Evolutionary conservation across 2,888 invertebrate genomes (phyloP), one percentile per base, ranked within the genome.

Genomic region (Caenorhabditis sulstoni): DNA sequence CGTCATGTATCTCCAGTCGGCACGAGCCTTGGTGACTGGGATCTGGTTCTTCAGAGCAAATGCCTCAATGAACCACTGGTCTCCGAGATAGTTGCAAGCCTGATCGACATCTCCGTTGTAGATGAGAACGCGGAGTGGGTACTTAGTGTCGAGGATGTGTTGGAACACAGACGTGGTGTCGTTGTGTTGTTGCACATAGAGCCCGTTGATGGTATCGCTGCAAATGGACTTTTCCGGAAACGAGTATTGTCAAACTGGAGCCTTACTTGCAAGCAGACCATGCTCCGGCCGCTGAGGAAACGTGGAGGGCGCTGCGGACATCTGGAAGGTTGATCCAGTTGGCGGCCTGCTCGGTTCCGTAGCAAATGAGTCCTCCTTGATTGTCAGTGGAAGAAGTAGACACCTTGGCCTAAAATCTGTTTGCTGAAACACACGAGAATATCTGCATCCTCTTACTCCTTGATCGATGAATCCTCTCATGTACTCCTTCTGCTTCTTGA

Each of bases 21-120:
- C 65, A 49, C 83, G 66, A 2, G 49, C 20, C 53, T 81, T 81
- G 14, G 79, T 52, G 7, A 81, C 79, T n/a, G 76, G 45, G 12
- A 86, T 49, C 12, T 67, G 35, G 45, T 85, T 79, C 35, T 74
- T 74, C n/a, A 22, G 20, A 23, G 85, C 83, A 4, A 84, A 66
- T 1, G 68, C 81, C 50, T 87, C 87, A 50, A 87, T 82, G 61
- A 87, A 86, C 87, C 87, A 87, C 66, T 87, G 86, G 37, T 87
- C 87, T 50, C 87, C 86, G 39, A 87, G 68, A 68, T 82, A 86
- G 68, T 87, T 86, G 73, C 87, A 87, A 47, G 86, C 86, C 37
- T 79, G 77, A 58, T 87, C 87, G 20, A 86, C 83, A 44, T 87
- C 87, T 61, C 87, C 87, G 68, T 87, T 87, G 80, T 87, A 87